phyloP scores from a whole-genome alignment of 2,888 invertebrate genomes.

The Acanthosepion pharaonis region DNA sequence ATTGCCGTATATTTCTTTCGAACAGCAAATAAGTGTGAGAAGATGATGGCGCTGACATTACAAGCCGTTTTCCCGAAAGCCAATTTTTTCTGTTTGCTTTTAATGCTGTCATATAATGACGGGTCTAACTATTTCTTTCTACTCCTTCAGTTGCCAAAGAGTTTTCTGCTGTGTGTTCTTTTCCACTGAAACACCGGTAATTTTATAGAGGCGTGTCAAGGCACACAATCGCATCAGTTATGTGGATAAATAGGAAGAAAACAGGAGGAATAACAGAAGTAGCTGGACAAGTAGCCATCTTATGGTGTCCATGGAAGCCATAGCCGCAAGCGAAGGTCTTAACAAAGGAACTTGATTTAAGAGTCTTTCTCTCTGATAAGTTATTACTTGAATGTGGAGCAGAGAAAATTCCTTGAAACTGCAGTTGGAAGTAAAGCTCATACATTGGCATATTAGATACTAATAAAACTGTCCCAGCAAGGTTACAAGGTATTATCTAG shows the following conservation, averaged over 20 bases:
- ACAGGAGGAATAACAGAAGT: background rate
- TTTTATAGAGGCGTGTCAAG: background rate
- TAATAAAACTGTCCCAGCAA: too few species aligned
- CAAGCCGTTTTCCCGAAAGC: background rate
- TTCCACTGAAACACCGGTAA: background rate
- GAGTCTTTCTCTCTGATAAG: background rate
- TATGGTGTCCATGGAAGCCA: background rate
- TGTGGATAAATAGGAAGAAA: background rate
- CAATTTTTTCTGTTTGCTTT: background rate
- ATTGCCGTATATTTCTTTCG: background rate
- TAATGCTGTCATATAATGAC: background rate
- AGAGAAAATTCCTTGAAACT: background rate
- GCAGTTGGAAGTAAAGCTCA: too few species aligned
- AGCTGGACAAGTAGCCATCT: background rate
- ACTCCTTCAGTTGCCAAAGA: background rate
- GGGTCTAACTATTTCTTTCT: background rate
- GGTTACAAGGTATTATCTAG: too few species aligned
- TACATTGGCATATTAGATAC: too few species aligned
- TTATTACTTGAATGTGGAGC: background rate
- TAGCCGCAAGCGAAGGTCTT: background rate
- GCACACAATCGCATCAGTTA: background rate
- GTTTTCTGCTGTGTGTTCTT: background rate
- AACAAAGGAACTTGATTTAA: background rate
- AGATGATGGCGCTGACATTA: background rate
- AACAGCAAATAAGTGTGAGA: background rate